Base-by-base conservation (phyloP, 1,140 invertebrate species). In the Eurosta solidaginis region DNA sequence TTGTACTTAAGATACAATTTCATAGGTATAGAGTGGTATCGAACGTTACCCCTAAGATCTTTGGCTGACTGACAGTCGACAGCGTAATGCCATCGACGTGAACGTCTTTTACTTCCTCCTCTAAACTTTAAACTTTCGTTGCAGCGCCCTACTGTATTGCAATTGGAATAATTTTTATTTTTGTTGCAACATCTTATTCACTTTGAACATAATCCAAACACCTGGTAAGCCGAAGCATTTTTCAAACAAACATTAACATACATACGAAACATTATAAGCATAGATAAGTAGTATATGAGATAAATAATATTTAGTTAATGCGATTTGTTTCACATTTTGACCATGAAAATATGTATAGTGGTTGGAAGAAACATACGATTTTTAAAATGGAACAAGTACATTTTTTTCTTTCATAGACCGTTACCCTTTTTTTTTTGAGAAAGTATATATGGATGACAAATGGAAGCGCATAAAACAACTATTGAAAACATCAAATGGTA, bases 241-340 rank as follows among this genome's bases (percentile, higher is more conserved):
- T 12, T 20, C 59, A 68, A 40, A 68, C 29, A 68, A 68, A 68
- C 5, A 7, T 17, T 36, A 40, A 68, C 59, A 40, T n/a, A 47
- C 45, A 47, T 40, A 68, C 59, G 40, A 42, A 40, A 68, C n/a
- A 68, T 68, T 20, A 68, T 42, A 68, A 68, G 59, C 59, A 68
- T 68, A n/a, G n/a, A n/a, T n/a, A n/a, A n/a, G n/a, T n/a, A n/a
- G 33, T 68, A 22, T 40, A 68, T 68, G 59, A 68, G 27, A 40
- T 54, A 25, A 14, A 22, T 25, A 27, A 54, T 54, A 12, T 14
- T 12, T 27, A 22, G 12, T 22, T n/a, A n/a, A n/a, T n/a, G n/a
- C n/a, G n/a, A n/a, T n/a, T n/a, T n/a, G n/a, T n/a, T n/a, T n/a
- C 27, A 40, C 22, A 68, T 40, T 33, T 68, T n/a, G 59, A 17